These are phyloP conservation scores for Metacarcinus magister DNA, from an alignment of 2,888 invertebrate genomes.

Conservation along the genomic window DNA sequence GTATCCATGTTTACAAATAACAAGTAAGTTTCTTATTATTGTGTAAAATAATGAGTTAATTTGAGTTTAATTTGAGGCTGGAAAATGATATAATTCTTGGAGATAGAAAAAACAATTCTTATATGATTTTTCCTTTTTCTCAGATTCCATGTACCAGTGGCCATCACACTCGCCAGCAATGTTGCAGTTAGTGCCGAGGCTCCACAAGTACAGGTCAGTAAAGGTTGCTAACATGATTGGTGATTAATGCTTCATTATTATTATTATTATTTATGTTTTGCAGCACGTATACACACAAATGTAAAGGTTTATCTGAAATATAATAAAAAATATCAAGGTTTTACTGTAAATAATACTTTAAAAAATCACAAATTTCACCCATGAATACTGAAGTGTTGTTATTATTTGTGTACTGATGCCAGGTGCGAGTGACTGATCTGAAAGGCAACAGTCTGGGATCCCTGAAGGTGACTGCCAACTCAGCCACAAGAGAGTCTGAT, in stretches of 20 bases:
- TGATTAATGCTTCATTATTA: too few relatives aligned
- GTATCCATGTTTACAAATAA: conserved; percentile 89
- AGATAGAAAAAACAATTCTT: not conserved
- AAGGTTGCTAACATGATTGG: not conserved
- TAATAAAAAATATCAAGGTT: not conserved
- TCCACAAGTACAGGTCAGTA: conserved; percentile 89
- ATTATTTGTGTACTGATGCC: conserved; percentile 37
- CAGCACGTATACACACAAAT: too few relatives aligned
- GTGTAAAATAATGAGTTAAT: not conserved
- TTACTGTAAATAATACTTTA: not conserved
- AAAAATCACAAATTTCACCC: not conserved
- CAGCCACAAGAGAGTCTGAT: conserved; percentile 90
- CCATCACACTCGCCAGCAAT: conserved; percentile 91
- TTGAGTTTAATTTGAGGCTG: not conserved
- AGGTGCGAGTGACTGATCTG: conserved; percentile 85
- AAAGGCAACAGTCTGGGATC: conserved; percentile 87
- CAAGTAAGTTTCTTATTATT: conserved; percentile 85
- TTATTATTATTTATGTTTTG: too few relatives aligned
- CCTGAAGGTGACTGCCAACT: conserved; percentile 89
- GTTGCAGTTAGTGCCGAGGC: conserved; percentile 91
- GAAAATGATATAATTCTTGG: not conserved
- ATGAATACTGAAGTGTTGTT: not conserved
- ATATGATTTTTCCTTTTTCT: not conserved
- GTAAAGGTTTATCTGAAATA: too few relatives aligned
- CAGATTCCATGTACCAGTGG: conserved; percentile 91